Evolutionary conservation across 2,113 vertebrate species (phyloP).

Genomic region (Epinephelus lanceolatus): DNA sequence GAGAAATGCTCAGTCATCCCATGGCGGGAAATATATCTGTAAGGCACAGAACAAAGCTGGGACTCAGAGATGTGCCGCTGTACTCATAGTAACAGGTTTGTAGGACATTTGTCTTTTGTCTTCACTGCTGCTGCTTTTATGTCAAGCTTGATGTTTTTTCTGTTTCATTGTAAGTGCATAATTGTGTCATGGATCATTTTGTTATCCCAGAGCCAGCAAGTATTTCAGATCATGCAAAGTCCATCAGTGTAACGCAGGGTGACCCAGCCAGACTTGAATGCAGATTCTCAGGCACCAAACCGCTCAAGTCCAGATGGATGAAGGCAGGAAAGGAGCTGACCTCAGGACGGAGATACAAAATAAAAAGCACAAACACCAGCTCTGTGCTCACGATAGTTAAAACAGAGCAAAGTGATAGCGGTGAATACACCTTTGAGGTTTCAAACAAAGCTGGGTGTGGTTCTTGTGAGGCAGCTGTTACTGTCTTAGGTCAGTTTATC

Average conservation of each 20-base stretch:
- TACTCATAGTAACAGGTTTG: constrained; percentile 95
- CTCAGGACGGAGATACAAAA: constrained; percentile 88
- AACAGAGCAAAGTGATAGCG: constrained; percentile 88
- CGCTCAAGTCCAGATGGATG: constrained; percentile 89
- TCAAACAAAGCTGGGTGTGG: constrained; percentile 90
- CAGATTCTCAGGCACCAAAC: constrained; percentile 94
- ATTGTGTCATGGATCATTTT: constrained; percentile 13
- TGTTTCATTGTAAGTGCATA: constrained; percentile 13
- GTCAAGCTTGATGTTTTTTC: constrained; percentile 21
- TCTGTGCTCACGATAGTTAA: constrained; percentile 88
- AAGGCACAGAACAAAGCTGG: constrained; percentile 95
- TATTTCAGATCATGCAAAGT: constrained; percentile 90
- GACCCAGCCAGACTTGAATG: constrained; percentile 92
- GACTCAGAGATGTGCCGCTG: constrained; percentile 90
- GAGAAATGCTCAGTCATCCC: constrained; percentile 90
- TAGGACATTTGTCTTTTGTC: constrained; percentile 60
- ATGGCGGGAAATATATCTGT: constrained; percentile 94
- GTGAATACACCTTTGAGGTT: constrained; percentile 91
- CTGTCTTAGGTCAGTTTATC: constrained; percentile 90
- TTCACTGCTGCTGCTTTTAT: constrained; percentile 25
- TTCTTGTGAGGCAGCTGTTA: constrained; percentile 89
- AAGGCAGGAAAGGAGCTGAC: constrained; percentile 90
- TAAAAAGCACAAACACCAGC: constrained; percentile 88
- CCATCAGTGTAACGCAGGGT: constrained; percentile 92
- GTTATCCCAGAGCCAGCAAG: constrained; percentile 89